Evolutionary conservation across 2,888 invertebrate species (phyloP).

Genomic region (Hetaerina titia): DNA sequence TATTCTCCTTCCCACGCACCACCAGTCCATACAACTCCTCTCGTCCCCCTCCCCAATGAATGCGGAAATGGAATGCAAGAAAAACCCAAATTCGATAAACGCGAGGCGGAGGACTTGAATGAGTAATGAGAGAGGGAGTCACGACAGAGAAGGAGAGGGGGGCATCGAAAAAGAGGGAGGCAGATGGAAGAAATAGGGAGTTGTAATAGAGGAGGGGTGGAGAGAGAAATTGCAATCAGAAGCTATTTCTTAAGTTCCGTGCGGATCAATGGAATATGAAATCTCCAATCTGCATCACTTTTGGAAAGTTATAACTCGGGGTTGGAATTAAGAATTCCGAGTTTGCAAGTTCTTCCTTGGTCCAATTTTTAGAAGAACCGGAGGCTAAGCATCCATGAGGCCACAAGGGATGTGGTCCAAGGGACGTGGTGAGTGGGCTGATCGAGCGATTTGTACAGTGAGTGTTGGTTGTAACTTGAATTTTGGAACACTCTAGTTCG

Average conservation of each 20-base stretch:
- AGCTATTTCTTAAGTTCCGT: background rate
- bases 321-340: background rate
- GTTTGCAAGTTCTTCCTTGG: background rate
- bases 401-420: background rate
- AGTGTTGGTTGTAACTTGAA: background rate
- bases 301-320: background rate
- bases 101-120: background rate
- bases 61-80: conserved; percentile 48
- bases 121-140: background rate
- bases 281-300: conserved; percentile 35
- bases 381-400: background rate
- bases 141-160: background rate
- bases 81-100: conserved; percentile 23
- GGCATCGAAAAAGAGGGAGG: background rate
- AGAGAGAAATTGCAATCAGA: conserved; percentile 1
- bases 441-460: background rate
- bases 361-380: background rate
- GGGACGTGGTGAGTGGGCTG: background rate
- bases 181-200: background rate
- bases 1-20: background rate
- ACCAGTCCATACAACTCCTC: background rate
- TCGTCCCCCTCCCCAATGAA: background rate
- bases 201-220: background rate
- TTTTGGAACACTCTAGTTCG: background rate
- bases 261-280: conserved; percentile 16